Percentiles rank a stretch among this genome's conserved stretches.
phyloP scores from a whole-genome alignment of 2,113 vertebrate genomes.

The Clupea harengus region DNA sequence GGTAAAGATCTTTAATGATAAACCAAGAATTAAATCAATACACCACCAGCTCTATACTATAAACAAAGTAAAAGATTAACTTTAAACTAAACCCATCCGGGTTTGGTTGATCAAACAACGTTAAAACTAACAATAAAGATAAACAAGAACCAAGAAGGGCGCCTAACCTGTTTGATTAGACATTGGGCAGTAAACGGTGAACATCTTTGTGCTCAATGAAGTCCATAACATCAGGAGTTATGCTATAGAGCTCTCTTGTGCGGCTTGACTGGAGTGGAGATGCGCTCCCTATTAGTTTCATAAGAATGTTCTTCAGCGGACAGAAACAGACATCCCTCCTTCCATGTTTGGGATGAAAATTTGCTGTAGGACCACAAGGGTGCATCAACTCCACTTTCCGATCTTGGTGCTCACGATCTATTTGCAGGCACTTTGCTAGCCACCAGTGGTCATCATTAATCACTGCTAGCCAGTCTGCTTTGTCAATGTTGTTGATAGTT shows the following conservation, averaged over 20 bases:
- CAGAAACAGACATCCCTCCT: too few relatives aligned
- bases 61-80: too few relatives aligned
- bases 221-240: slow-evolving; percentile 36
- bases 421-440: slow-evolving; percentile 33
- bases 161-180: too few relatives aligned
- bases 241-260: slow-evolving; percentile 31
- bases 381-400: slow-evolving; percentile 36
- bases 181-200: slow-evolving; percentile 9
- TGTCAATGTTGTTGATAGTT: slow-evolving; percentile 25
- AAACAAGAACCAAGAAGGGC: too few relatives aligned
- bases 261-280: slow-evolving; percentile 32
- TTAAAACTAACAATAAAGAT: too few relatives aligned
- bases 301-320: too few relatives aligned
- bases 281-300: slow-evolving; percentile 16
- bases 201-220: slow-evolving; percentile 20
- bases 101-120: too few relatives aligned
- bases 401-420: slow-evolving; percentile 23
- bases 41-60: too few relatives aligned
- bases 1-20: too few relatives aligned
- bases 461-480: slow-evolving; percentile 41
- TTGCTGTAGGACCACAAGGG: slow-evolving; percentile 36
- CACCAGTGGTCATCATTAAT: slow-evolving; percentile 26
- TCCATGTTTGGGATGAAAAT: slow-evolving; percentile 18
- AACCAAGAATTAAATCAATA: too few relatives aligned
- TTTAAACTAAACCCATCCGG: too few relatives aligned